Percentiles rank a stretch among this genome's conserved stretches.
Evolutionary conservation across 1,140 invertebrate genomes (phyloP).

Genomic region (Frieseomelitta varia): DNA sequence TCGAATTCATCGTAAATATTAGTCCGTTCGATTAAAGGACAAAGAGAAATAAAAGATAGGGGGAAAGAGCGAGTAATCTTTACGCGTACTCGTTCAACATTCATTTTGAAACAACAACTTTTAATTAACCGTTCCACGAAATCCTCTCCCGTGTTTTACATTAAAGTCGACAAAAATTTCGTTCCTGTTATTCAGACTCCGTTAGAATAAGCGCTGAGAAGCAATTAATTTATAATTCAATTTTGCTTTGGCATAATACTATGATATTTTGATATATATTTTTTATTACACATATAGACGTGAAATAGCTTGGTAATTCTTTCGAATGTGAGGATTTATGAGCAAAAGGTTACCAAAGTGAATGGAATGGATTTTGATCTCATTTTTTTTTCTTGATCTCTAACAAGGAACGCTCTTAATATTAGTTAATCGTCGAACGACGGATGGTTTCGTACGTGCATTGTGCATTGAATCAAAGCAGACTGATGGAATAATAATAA

Average conservation of each 20-base stretch:
- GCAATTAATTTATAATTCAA: not conserved
- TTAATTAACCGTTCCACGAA: not conserved
- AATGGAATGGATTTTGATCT: not conserved
- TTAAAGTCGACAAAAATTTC: not conserved
- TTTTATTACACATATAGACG: not conserved
- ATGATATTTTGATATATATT: not conserved
- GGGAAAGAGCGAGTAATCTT: not conserved
- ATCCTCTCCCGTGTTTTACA: not conserved
- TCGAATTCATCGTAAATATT: slow-evolving; percentile 2
- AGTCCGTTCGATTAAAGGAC: not conserved
- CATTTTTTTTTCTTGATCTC: too few species aligned
- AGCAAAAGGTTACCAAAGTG: not conserved
- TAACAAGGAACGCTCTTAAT: too few species aligned
- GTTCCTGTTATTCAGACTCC: not conserved
- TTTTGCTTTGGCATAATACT: not conserved
- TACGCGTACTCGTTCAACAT: not conserved
- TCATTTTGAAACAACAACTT: not conserved
- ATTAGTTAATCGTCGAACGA: too few species aligned
- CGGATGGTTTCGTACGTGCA: too few species aligned
- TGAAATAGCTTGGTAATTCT: not conserved
- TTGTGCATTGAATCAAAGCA: too few species aligned
- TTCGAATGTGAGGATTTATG: not conserved
- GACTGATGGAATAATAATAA: too few species aligned
- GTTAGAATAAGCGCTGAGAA: not conserved
- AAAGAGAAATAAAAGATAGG: too few species aligned